Evolutionary conservation across 2,888 invertebrate species (phyloP).

Genomic region (Podotricha telesiphe): DNA sequence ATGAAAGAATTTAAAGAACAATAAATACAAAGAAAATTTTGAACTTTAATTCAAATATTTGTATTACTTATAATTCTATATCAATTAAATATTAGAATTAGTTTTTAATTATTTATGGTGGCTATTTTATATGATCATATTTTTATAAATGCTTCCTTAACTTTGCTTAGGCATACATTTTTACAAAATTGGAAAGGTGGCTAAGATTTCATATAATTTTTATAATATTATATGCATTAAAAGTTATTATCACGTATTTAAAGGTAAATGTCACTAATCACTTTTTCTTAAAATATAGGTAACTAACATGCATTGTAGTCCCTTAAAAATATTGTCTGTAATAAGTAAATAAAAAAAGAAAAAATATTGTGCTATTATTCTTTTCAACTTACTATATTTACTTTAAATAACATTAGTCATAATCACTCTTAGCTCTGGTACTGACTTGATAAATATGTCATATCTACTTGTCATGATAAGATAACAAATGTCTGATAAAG

Average conservation of each 20-base stretch:
- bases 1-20: background rate
- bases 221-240: background rate
- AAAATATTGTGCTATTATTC: background rate
- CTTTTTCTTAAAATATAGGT: background rate
- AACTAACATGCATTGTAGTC: background rate
- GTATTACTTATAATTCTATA: background rate
- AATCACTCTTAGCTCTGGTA: background rate
- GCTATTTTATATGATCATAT: slow-evolving; percentile 8
- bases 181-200: background rate
- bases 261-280: slow-evolving; percentile 4
- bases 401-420: background rate
- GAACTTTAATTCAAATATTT: background rate
- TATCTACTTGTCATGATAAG: slow-evolving; percentile 43
- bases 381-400: background rate
- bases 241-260: background rate
- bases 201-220: background rate
- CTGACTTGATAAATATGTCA: slow-evolving; percentile 12
- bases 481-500: slow-evolving; percentile 43
- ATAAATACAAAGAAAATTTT: background rate
- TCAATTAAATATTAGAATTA: slow-evolving; percentile 2
- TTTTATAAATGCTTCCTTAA: slow-evolving; percentile 12
- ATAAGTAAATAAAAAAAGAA: slow-evolving; percentile 1
- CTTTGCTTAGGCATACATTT: background rate
- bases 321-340: slow-evolving; percentile 10
- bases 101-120: background rate